Percentiles rank a stretch among this genome's conserved stretches.
These are phyloP conservation scores for Coryphaenoides rupestris DNA, from an alignment of 2,113 vertebrate genomes.

Conservation along the genomic window DNA sequence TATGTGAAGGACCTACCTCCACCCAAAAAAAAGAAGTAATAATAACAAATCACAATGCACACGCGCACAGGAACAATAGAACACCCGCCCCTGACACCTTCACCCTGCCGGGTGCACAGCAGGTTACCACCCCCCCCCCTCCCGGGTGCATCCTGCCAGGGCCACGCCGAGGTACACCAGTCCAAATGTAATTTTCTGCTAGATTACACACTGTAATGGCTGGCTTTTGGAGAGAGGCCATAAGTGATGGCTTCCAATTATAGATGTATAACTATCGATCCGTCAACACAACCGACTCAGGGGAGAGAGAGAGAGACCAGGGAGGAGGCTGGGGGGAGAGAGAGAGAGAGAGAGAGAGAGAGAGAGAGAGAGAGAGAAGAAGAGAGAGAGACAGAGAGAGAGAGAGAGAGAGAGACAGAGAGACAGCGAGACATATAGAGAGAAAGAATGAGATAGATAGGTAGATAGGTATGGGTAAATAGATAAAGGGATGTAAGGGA, in stretches of 20 bases:
- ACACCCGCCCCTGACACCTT: too few species aligned
- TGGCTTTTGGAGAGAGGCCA: conserved; percentile 68
- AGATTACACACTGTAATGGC: conserved; percentile 78
- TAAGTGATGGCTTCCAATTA: conserved; percentile 74
- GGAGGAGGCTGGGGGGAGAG: not conserved
- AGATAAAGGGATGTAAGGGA: too few species aligned
- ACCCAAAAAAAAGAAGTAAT: too few species aligned
- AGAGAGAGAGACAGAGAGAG: too few species aligned
- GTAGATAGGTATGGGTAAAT: too few species aligned
- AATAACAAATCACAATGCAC: too few species aligned
- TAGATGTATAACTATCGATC: conserved; percentile 79
- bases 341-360: conserved; percentile 6
- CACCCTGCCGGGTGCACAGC: too few species aligned
- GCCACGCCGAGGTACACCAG: conserved; percentile 45
- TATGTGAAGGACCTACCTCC: too few species aligned
- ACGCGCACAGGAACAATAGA: too few species aligned
- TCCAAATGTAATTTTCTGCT: conserved; percentile 70
- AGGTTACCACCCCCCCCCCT: conserved; percentile 1
- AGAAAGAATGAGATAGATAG: not conserved
- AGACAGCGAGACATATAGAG: not conserved
- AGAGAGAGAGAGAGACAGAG: not conserved
- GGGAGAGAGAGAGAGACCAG: not conserved
- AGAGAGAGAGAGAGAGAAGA: conserved; percentile 3
- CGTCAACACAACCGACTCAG: conserved; percentile 51
- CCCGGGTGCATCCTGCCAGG: conserved; percentile 31